Conservation (phyloP, 2,888 invertebrate genomes). For the Caenorhabditis uteleia region DNA sequence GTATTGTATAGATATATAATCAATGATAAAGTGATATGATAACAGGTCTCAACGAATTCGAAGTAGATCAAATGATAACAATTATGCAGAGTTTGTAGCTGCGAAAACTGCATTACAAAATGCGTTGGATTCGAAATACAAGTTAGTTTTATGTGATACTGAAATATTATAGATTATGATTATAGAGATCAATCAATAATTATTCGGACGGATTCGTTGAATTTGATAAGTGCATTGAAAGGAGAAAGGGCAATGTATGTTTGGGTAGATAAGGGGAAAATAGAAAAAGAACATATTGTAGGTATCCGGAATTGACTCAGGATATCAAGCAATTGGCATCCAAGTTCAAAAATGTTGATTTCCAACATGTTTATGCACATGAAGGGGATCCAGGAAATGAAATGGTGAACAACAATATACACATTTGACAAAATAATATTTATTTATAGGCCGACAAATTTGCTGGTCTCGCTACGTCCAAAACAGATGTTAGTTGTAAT, state of each 20-base stretch:
- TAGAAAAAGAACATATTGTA: too few species aligned
- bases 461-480: too few species aligned
- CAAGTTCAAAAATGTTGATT: slow-evolving; percentile 28
- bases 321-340: slow-evolving; percentile 5
- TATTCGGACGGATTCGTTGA: slow-evolving; percentile 31
- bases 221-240: too few species aligned
- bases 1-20: too few species aligned
- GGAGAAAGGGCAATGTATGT: too few species aligned
- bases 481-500: too few species aligned
- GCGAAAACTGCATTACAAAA: slow-evolving; percentile 18
- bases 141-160: too few species aligned
- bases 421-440: too few species aligned
- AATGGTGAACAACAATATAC: too few species aligned
- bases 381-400: slow-evolving; percentile 37
- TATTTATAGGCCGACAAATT: too few species aligned
- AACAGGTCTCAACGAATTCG: slow-evolving; percentile 30
- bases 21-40: too few species aligned
- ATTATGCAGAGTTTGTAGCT: slow-evolving; percentile 30
- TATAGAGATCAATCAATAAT: slow-evolving; percentile 16
- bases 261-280: too few species aligned
- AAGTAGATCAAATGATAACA: slow-evolving; percentile 22
- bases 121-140: not conserved
- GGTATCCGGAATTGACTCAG: slow-evolving; percentile 2
- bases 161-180: not conserved
- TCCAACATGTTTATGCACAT: slow-evolving; percentile 39